Conservation (phyloP, 2,113 vertebrate genomes). For the Trachemys scripta region DNA sequence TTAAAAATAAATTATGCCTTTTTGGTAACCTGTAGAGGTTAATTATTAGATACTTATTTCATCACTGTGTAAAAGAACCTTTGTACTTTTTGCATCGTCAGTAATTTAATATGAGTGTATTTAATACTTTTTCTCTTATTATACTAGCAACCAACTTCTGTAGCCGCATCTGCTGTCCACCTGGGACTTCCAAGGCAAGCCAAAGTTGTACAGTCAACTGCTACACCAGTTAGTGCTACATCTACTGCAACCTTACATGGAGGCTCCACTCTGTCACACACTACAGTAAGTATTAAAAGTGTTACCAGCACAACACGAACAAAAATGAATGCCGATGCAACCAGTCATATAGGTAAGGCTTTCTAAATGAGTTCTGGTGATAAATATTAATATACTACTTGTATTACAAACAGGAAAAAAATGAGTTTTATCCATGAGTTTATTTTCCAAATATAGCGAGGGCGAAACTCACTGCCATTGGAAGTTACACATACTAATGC, state of each 20-base stretch:
- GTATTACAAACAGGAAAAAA: background rate
- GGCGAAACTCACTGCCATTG: background rate
- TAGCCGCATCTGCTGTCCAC: slow-evolving; percentile 51
- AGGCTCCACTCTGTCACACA: slow-evolving; percentile 69
- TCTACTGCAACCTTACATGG: slow-evolving; percentile 74
- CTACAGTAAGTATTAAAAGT: slow-evolving; percentile 56
- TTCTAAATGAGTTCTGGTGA: background rate
- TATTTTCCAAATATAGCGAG: background rate
- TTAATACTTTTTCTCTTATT: background rate
- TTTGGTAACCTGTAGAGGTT: rapidly evolving
- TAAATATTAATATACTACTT: background rate
- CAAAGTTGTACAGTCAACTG: slow-evolving; percentile 81
- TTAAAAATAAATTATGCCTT: background rate
- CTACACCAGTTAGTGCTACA: slow-evolving; percentile 56
- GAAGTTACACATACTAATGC: background rate
- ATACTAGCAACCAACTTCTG: slow-evolving; percentile 40
- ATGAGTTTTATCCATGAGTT: background rate
- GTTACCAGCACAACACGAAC: background rate
- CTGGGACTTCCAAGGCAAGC: slow-evolving; percentile 72
- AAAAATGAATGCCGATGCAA: background rate
- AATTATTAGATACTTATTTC: background rate
- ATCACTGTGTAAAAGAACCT: background rate
- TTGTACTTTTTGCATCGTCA: background rate
- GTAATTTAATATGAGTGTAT: background rate
- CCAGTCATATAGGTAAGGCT: background rate